These are phyloP conservation scores for Pterocles burchelli DNA, from an alignment of 2,113 vertebrate genomes.

Conservation along the genomic window DNA sequence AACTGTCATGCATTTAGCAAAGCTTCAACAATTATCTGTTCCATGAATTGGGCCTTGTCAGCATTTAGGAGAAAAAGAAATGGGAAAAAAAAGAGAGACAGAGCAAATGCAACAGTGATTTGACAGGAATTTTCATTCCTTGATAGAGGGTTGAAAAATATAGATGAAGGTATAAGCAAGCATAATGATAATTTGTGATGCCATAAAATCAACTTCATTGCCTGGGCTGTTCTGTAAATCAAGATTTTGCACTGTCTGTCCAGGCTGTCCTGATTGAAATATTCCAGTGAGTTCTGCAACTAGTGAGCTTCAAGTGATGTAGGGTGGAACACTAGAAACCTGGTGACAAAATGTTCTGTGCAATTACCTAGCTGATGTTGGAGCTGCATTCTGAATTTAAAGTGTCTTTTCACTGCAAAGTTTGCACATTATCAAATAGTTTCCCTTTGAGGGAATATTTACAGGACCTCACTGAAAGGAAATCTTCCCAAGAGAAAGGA, in stretches of 20 bases:
- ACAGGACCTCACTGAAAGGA: not conserved
- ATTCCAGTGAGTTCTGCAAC: not conserved
- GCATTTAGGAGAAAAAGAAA: not conserved
- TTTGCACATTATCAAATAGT: not conserved
- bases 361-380: not conserved
- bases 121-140: not conserved
- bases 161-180: not conserved
- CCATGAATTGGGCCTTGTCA: constrained; percentile 15
- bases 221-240: not conserved
- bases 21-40: not conserved
- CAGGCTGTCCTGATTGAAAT: not conserved
- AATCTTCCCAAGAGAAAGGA: not conserved
- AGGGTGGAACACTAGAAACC: not conserved
- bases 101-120: not conserved
- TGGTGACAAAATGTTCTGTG: not conserved
- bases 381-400: not conserved
- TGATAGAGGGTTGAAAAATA: not conserved
- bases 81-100: not conserved
- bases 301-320: not conserved
- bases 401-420: not conserved
- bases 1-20: constrained; percentile 32
- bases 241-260: not conserved
- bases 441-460: not conserved
- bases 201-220: not conserved
- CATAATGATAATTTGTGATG: not conserved